A percentile compares a stretch with the other conserved stretches of the same genome.
Conservation (phyloP, 2,797 vertebrate species). For the Sebastes nivosus region DNA sequence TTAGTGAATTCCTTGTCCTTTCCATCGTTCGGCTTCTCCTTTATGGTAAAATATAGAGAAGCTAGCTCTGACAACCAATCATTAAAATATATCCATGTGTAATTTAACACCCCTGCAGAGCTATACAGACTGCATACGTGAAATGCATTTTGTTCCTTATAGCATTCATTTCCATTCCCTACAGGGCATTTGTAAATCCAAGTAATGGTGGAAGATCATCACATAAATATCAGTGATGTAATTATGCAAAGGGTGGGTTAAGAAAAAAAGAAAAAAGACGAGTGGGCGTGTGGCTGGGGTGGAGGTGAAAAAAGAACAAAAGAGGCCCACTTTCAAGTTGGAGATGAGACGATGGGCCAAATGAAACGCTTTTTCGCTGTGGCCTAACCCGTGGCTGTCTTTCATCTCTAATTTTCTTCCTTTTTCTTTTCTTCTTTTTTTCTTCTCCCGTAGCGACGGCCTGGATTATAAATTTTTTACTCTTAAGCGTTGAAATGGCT, state of each 20-base stretch:
- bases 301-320: conserved; percentile 32
- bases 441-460: neutral
- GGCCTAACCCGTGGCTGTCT: conserved; percentile 43
- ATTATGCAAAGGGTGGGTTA: conserved; percentile 24
- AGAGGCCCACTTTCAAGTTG: conserved; percentile 41
- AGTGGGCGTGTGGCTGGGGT: neutral
- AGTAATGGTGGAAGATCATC: neutral
- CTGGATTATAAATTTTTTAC: conserved; percentile 37
- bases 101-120: neutral
- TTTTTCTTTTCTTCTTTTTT: conserved; percentile 1
- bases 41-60: neutral
- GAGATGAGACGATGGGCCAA: conserved; percentile 49
- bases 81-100: neutral
- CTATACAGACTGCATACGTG: neutral
- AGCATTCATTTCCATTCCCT: neutral
- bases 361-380: conserved; percentile 20
- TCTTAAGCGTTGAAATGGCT: conserved; percentile 28
- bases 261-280: neutral
- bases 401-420: conserved; percentile 36
- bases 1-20: neutral
- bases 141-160: neutral
- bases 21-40: neutral
- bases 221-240: conserved; percentile 13
- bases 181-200: neutral
- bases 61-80: neutral